Evolutionary conservation across 2,797 vertebrate species (phyloP), one percentile per base, ranked within the genome.

Genomic region (Platyrinchus mystaceus): DNA sequence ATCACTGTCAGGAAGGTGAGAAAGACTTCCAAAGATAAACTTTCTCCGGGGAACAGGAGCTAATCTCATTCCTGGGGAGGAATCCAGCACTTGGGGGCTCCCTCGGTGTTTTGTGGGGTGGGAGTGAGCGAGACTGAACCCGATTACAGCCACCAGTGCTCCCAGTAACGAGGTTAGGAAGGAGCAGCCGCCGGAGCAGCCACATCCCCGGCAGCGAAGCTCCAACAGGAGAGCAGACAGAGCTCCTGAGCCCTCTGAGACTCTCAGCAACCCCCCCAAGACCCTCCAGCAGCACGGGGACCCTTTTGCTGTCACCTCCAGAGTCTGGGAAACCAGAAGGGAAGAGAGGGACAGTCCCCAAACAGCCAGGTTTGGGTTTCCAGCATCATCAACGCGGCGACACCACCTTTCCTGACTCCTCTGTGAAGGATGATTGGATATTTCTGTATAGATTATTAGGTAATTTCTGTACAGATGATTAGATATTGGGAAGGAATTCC

Each of bases 371-470:
- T 44, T 20, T 14, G 28, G 41, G 32, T 17, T 71, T 44, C 52
- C 24, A 8, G 4, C 21, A 8, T 27, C 59, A 12, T 24, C 46
- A 5, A 0, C 8, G 0, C 23, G 10, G 20, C 9, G 3, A 4
- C 4, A 3, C 4, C 2, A 0, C 22, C 74, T 34, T 50, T 21
- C 60, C 27, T 1, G 0, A 5, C 8, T 7, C 22, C 28, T 47
- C 4, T 3, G 47, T 2, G 36, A 18, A 6, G 37, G 37, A 4
- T 19, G 37, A 17, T 43, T 23, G 16, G 28, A 17, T 16, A 14
- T 28, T 60, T 39, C 36, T 39, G 4, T 28, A 9, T 3, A 20
- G 37, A 9, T 28, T 8, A 37, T 59, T 17, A 13, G 26, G 6
- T 43, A 43, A 28, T 39, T 60, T 28, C 58, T 28, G 11, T 14